Conservation (phyloP, 1,140 invertebrate species). For the Temnothorax curvispinosus region DNA sequence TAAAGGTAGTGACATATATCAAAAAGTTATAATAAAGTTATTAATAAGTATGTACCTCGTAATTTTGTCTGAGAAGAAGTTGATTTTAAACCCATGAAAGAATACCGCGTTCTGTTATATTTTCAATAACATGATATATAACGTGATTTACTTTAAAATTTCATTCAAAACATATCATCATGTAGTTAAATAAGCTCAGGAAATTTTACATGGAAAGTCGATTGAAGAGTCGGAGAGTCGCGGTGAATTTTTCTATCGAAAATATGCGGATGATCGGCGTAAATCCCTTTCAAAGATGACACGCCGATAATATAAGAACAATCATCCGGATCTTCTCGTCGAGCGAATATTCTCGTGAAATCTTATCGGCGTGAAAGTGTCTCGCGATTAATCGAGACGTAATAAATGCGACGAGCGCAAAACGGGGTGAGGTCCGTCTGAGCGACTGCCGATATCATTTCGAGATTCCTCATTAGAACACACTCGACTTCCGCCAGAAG, state of each 20-base stretch:
- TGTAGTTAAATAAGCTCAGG: neutral
- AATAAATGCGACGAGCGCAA: neutral
- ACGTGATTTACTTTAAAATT: neutral
- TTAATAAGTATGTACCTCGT: neutral
- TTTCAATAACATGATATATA: neutral
- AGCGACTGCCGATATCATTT: constrained; percentile 55
- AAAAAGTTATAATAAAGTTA: neutral
- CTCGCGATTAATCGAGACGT: constrained; percentile 7
- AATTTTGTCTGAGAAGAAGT: neutral
- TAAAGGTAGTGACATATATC: neutral
- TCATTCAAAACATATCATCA: neutral
- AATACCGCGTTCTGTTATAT: neutral
- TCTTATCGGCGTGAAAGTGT: neutral
- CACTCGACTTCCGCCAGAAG: constrained; percentile 33
- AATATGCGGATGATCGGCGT: neutral
- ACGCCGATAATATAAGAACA: constrained; percentile 15
- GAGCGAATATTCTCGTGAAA: neutral
- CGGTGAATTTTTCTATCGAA: constrained; percentile 9
- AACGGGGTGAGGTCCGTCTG: constrained; percentile 22
- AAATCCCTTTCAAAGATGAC: constrained; percentile 10
- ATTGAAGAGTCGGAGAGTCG: neutral
- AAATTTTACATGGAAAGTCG: constrained; percentile 1
- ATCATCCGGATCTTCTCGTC: neutral
- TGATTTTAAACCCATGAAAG: neutral
- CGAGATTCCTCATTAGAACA: constrained; percentile 37